Evolutionary conservation across 2,797 vertebrate species (phyloP), one percentile per base, ranked within the genome.

Genomic region (Coregonus suidteri): DNA sequence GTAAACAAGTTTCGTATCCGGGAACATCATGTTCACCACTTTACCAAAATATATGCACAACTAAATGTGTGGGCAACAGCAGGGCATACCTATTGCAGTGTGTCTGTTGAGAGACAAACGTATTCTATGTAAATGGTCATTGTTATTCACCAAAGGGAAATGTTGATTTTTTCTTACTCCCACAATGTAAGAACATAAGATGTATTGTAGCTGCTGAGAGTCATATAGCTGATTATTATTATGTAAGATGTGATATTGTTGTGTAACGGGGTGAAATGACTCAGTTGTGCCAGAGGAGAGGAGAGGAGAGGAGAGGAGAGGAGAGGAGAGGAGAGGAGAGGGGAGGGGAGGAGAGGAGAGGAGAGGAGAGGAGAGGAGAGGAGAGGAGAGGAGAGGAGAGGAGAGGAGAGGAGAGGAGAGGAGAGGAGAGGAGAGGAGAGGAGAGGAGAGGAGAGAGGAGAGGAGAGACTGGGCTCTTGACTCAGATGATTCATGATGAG

Each of bases 201-300:
- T 20, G 56, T 59, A 59, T 18, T 47, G 41, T 37, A 47, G 9
- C 41, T 13, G 9, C 41, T 47, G 41, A 59, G 18, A 2, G 18
- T 18, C 14, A 56, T 56, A n/a, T 18, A 18, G 18, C 16, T 59
- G 56, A 73, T 20, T 73, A 51, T n/a, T 4, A 71, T 4, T 77
- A 74, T 71, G 37, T 71, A 81, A 83, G 51, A 52, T 71, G 47
- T 74, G 16, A 77, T 73, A 67, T 51, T 3, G 52, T 82, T 88
- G 82, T 7, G 0, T 77, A 88, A 84, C 76, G 5, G 31, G 74
- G 0, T 65, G 77, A 82, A 83, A 41, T 88, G 85, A 88, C 71
- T 89, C 85, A 88, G 68, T 74, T 75, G 66, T 59, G 67, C 47
- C 71, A 76, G 74, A 80, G 68, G 52, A 34, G 64, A 16, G 37